Evolutionary conservation across 2,888 invertebrate genomes (phyloP).

Genomic region (Biston stratarius): DNA sequence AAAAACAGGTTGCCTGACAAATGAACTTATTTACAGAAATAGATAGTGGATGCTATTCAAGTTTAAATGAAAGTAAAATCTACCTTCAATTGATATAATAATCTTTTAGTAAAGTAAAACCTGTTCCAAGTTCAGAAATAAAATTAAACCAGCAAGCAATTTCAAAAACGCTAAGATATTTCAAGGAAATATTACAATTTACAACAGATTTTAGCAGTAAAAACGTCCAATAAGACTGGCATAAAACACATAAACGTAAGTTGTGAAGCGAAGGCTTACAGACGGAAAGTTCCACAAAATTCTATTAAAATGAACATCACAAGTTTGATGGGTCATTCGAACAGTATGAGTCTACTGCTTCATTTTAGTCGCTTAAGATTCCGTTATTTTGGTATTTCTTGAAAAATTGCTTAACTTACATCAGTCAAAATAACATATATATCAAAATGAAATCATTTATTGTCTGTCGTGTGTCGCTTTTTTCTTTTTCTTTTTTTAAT

Average conservation of each 20-base stretch:
- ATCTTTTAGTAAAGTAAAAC: neutral
- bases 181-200: constrained; percentile 35
- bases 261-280: constrained; percentile 48
- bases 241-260: constrained; percentile 51
- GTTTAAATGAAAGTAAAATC: no score
- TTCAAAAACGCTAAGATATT: constrained; percentile 22
- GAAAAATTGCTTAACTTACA: no score
- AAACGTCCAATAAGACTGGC: constrained; percentile 47
- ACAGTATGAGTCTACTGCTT: constrained; percentile 34
- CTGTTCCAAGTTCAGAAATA: constrained; percentile 7
- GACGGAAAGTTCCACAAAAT: constrained; percentile 56
- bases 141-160: constrained; percentile 19
- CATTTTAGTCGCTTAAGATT: constrained; percentile 18
- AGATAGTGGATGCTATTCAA: no score
- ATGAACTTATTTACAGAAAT: no score
- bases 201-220: constrained; percentile 36
- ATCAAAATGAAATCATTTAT: no score
- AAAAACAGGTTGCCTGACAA: no score
- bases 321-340: constrained; percentile 59
- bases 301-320: constrained; percentile 65
- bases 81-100: no score
- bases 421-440: no score
- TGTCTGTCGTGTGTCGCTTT: no score
- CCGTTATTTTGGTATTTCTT: neutral
- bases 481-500: no score